These are phyloP conservation scores for Gnathonemus longibarbis DNA, from an alignment of 2,113 vertebrate species.

Conservation along the genomic window DNA sequence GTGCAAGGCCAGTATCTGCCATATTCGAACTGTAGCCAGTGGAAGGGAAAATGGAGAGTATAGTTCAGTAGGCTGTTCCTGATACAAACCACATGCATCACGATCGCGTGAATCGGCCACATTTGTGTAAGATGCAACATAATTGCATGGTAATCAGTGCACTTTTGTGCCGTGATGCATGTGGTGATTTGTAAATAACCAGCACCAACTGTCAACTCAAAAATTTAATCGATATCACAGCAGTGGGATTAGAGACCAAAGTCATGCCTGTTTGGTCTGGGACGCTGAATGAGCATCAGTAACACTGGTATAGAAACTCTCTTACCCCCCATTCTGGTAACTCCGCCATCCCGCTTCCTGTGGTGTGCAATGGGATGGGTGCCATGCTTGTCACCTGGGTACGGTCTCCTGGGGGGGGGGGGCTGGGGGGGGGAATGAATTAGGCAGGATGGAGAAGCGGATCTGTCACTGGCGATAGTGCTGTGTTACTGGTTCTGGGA, in stretches of 20 bases:
- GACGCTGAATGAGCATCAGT: neutral
- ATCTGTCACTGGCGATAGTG: constrained; percentile 57
- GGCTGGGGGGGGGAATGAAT: neutral
- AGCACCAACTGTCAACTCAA: neutral
- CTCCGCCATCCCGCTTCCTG: neutral
- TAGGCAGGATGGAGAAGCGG: constrained; percentile 19
- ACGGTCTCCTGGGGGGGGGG: neutral
- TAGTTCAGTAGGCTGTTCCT: neutral
- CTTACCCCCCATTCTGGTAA: neutral
- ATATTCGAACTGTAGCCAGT: constrained; percentile 35
- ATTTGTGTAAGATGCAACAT: constrained; percentile 12
- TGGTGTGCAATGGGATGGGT: constrained; percentile 16
- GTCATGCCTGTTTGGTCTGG: neutral
- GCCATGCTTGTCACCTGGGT: neutral
- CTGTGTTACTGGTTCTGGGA: constrained; percentile 68
- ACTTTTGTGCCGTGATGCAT: neutral
- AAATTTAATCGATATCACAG: neutral
- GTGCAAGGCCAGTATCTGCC: constrained; percentile 42
- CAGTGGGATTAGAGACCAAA: neutral
- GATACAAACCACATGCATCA: neutral
- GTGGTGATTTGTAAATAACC: neutral
- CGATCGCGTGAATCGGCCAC: neutral
- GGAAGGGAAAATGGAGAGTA: constrained; percentile 22
- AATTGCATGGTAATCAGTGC: constrained; percentile 12
- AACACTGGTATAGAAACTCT: neutral